A percentile compares a stretch with the other conserved stretches of the same genome.
Evolutionary conservation across 2,113 vertebrate genomes (phyloP).

Genomic region (Pitta sordida): DNA sequence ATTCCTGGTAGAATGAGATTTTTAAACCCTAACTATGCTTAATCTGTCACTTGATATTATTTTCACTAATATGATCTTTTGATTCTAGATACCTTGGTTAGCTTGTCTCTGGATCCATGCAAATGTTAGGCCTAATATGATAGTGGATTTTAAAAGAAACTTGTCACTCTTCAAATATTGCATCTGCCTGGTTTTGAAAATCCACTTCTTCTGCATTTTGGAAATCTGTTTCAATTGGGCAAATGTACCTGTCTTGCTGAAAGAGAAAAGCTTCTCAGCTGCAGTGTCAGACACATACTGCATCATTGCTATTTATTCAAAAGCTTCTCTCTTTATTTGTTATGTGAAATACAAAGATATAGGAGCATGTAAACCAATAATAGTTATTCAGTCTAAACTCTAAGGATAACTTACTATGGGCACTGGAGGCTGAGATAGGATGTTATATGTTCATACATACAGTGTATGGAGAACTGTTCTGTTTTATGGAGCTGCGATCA

Average conservation of each 20-base stretch:
- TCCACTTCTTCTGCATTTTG: not conserved
- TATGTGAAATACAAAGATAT: slow-evolving; percentile 56
- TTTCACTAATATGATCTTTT: not conserved
- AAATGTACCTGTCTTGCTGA: not conserved
- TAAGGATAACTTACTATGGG: slow-evolving; percentile 64
- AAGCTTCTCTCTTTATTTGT: slow-evolving; percentile 36
- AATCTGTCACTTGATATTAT: not conserved
- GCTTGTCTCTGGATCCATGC: not conserved
- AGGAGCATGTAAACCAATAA: slow-evolving; percentile 61
- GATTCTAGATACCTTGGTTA: not conserved
- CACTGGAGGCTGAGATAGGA: slow-evolving; percentile 63
- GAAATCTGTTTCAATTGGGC: not conserved
- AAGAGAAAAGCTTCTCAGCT: slow-evolving; percentile 23
- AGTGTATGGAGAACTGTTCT: slow-evolving; percentile 65
- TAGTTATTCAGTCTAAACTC: slow-evolving; percentile 63
- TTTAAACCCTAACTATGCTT: not conserved
- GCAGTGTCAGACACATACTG: not conserved
- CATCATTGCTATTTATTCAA: not conserved
- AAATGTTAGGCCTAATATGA: not conserved
- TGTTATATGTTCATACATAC: slow-evolving; percentile 71
- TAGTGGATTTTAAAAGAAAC: not conserved
- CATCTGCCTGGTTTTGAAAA: not conserved
- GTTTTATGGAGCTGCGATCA: slow-evolving; percentile 74
- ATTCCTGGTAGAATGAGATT: not conserved
- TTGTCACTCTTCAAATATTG: not conserved